Evolutionary conservation across 2,113 vertebrate genomes (phyloP).

Genomic region (Microcebus murinus): DNA sequence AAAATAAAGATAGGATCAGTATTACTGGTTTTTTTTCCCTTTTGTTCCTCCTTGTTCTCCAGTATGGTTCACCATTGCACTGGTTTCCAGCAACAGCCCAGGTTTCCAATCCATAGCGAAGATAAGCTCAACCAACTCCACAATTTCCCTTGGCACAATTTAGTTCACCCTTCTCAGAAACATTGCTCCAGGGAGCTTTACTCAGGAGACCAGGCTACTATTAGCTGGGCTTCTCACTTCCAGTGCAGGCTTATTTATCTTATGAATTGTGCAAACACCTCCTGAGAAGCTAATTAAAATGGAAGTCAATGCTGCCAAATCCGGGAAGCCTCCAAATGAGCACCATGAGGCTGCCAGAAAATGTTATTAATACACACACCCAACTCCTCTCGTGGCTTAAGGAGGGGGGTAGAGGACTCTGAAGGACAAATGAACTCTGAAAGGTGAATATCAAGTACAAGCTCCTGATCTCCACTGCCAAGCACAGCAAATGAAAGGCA

Average conservation of each 20-base stretch:
- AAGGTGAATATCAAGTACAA: background rate
- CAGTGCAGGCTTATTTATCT: constrained; percentile 47
- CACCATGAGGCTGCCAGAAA: constrained; percentile 58
- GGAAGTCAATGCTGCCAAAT: constrained; percentile 52
- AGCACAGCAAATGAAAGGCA: background rate
- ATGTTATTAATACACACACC: constrained; percentile 32
- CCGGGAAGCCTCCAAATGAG: constrained; percentile 56
- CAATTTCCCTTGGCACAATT: background rate
- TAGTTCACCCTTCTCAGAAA: constrained; percentile 58
- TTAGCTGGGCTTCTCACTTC: background rate
- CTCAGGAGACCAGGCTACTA: background rate
- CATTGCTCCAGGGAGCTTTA: background rate
- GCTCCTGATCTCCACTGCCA: background rate
- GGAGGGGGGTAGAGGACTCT: background rate
- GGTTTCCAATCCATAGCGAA: background rate
- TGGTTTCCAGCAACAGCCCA: constrained; percentile 10
- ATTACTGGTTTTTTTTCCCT: background rate
- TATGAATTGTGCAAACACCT: constrained; percentile 62
- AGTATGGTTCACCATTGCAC: background rate
- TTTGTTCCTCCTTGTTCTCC: background rate
- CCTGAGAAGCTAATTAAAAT: constrained; percentile 76
- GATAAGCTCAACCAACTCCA: background rate
- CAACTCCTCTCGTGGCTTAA: background rate
- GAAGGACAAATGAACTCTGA: background rate
- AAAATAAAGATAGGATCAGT: background rate